Evolutionary conservation across 2,113 vertebrate genomes (phyloP).

Genomic region (Ginglymostoma cirratum): DNA sequence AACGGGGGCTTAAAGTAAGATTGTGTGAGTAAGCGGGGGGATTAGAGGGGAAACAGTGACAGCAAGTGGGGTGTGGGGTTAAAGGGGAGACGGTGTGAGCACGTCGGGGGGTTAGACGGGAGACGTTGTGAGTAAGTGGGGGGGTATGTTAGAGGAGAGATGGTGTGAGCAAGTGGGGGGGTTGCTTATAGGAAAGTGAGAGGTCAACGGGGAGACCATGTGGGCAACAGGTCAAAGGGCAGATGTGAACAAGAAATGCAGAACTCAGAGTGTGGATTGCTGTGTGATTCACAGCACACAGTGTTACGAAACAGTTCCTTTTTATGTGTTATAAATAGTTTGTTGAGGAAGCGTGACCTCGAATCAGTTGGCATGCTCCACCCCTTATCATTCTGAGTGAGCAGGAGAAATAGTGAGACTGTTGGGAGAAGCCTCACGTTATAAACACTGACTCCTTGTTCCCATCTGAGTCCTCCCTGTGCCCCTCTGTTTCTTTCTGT

Average conservation of each 20-base stretch:
- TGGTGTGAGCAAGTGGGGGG: neutral
- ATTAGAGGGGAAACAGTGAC: too few relatives aligned
- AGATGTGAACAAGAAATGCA: neutral
- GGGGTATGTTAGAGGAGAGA: too few relatives aligned
- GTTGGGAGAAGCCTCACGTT: neutral
- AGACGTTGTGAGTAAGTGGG: too few relatives aligned
- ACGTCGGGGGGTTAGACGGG: neutral
- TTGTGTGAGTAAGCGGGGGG: too few relatives aligned
- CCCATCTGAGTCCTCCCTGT: neutral
- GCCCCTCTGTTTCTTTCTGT: neutral
- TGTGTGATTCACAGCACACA: neutral
- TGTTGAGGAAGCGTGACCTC: neutral
- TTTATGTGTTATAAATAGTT: neutral
- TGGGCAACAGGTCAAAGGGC: neutral
- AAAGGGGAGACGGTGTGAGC: neutral
- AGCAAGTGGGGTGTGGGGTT: too few relatives aligned
- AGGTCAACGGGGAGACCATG: neutral
- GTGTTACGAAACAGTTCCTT: neutral
- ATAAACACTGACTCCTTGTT: neutral
- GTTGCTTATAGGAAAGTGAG: neutral
- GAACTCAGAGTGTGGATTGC: neutral
- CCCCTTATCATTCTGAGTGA: neutral
- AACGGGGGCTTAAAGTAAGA: neutral
- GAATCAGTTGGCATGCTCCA: neutral
- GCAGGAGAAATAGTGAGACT: neutral